phyloP scores from a whole-genome alignment of 2,888 invertebrate genomes.

The Melieria crassipennis region DNA sequence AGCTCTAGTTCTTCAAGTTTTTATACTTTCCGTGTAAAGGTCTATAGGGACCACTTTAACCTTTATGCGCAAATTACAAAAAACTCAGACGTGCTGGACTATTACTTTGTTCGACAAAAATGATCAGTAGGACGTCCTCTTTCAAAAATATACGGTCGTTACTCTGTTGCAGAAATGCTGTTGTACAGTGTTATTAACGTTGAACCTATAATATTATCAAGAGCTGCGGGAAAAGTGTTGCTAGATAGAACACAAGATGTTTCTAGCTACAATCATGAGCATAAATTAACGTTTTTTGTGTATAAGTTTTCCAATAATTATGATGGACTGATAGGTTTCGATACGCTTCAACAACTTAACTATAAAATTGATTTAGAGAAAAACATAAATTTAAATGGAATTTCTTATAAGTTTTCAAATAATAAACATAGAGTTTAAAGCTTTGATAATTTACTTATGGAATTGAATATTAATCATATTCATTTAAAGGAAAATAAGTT shows the following conservation, averaged over 20 bases:
- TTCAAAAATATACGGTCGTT: no score
- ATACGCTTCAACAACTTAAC: conserved; percentile 23
- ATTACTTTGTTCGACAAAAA: no score
- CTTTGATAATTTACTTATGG: background rate
- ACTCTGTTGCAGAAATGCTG: fast-evolving
- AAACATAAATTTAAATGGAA: conserved; percentile 8
- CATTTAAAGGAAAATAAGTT: conserved; percentile 2
- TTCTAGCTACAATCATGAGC: background rate
- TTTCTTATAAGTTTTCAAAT: conserved; percentile 5
- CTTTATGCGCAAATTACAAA: no score
- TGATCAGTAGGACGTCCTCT: no score
- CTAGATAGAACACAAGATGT: conserved; percentile 21
- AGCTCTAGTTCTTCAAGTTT: no score
- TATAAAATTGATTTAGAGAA: conserved; percentile 26
- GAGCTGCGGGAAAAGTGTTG: conserved; percentile 25
- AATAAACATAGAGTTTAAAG: conserved; percentile 8
- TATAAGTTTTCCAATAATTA: conserved; percentile 33
- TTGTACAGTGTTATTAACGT: conserved; percentile 23
- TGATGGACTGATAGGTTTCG: conserved; percentile 31
- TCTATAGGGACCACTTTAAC: no score
- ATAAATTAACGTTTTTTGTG: conserved; percentile 21
- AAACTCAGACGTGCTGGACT: no score
- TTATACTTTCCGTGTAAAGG: no score
- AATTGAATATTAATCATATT: no score
- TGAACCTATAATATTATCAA: conserved; percentile 25